phyloP scores from a whole-genome alignment of 2,888 invertebrate species.

The Portevinia maculata region DNA sequence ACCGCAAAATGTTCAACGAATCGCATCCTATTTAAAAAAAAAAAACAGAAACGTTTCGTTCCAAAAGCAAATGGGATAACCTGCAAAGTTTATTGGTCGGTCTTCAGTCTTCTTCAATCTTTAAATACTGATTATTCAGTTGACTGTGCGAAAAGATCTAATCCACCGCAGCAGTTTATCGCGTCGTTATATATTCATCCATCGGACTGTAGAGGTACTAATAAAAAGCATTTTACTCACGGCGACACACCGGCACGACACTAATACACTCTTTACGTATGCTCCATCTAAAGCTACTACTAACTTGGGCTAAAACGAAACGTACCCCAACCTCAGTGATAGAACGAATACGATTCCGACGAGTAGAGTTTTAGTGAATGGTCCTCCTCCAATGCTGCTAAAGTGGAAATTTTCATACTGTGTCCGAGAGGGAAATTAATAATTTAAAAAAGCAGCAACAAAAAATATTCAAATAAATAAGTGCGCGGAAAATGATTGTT shows the following conservation, averaged over 20 bases:
- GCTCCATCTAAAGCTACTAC: constrained; percentile 46
- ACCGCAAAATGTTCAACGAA: constrained; percentile 27
- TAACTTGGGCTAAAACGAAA: constrained; percentile 60
- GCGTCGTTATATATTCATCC: constrained; percentile 47
- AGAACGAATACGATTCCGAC: constrained; percentile 75
- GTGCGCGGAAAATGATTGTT: constrained; percentile 49
- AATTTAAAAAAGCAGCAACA: constrained; percentile 17
- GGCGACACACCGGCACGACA: constrained; percentile 68
- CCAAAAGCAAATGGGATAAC: constrained; percentile 60
- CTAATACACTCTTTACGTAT: constrained; percentile 50
- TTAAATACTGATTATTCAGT: constrained; percentile 74
- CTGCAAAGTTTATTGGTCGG: constrained; percentile 51
- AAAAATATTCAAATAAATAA: constrained; percentile 32
- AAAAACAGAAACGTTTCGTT: constrained; percentile 44
- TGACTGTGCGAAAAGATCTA: constrained; percentile 65
- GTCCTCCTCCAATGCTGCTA: constrained; percentile 52
- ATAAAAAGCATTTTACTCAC: constrained; percentile 61
- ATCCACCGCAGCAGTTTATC: constrained; percentile 33
- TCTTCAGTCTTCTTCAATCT: constrained; percentile 65
- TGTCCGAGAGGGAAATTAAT: constrained; percentile 45
- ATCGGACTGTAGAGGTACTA: constrained; percentile 45
- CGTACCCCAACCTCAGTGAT: constrained; percentile 72
- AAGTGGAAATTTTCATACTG: constrained; percentile 37
- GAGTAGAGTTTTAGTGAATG: constrained; percentile 68
- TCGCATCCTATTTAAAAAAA: constrained; percentile 20